Percentiles rank a stretch among this genome's conserved stretches.
phyloP scores from a whole-genome alignment of 2,797 vertebrate species.

The Pyrocephalus nanus region DNA sequence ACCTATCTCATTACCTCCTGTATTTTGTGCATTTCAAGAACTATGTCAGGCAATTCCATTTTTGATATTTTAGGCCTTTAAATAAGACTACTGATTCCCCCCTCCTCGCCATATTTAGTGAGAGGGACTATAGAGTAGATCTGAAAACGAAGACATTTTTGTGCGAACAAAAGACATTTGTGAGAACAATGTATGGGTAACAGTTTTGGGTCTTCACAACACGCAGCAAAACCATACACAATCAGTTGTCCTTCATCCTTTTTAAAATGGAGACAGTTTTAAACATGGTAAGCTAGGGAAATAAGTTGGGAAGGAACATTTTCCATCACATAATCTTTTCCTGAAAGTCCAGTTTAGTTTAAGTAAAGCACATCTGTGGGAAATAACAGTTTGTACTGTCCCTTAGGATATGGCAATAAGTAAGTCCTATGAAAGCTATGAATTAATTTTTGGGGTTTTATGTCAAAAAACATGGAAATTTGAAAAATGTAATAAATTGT shows the following conservation, averaged over 20 bases:
- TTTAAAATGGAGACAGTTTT: not conserved
- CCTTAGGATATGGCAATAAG: not conserved
- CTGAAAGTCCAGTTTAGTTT: not conserved
- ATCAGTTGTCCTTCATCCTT: not conserved
- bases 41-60: not conserved
- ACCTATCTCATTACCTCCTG: not conserved
- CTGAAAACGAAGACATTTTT: not conserved
- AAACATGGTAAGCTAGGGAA: not conserved
- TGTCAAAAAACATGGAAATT: not conserved
- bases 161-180: no score
- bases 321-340: not conserved
- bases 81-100: not conserved
- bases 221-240: not conserved
- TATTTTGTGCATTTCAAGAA: not conserved
- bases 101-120: not conserved
- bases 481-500: not conserved
- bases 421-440: not conserved
- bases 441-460: not conserved
- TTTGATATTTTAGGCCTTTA: not conserved
- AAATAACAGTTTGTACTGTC: not conserved
- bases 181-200: accelerated
- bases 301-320: not conserved
- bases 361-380: not conserved
- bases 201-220: not conserved
- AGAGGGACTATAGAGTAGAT: not conserved